Base-by-base conservation (phyloP, 2,113 vertebrate genomes). In the Cephalopterus ornatus region DNA sequence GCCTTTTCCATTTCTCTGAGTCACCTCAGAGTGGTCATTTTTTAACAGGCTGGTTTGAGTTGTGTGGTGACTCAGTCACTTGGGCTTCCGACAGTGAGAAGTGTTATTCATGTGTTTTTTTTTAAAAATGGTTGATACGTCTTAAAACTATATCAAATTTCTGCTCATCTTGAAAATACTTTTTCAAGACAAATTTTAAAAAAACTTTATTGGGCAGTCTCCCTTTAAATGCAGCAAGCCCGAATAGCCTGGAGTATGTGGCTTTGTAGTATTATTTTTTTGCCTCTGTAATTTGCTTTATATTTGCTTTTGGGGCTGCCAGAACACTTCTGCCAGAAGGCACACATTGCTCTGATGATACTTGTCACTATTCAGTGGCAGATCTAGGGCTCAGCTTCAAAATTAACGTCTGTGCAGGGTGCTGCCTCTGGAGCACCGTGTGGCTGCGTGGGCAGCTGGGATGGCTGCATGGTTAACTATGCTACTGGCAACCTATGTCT, bases 291-390 rank as follows among this genome's bases (percentile, higher is more conserved):
- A 78, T 80, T 90, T 84, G 85, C 79, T 95, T 95, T 77, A 6
- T 70, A 42, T 89, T 97, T 96, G 91, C 85, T 95, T 89, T 89
- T 37, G 76, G 71, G 85, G 95, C 96, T 97, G 96, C 96, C 97
- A 97, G 96, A 96, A 88, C 96, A 96, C 96, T 97, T 94, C 58
- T 59, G 23, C 92, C 87, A 55, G 65, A 84, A 85, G 28, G 56
- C 50, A 55, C 56, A 37, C 46, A 4, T 73, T 83, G 33, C 53
- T 92, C 35, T 58, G 52, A 76, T 77, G 63, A 26, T 80, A 12
- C 14, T 55, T 56, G 35, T 70, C 73, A 65, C 77, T 68, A 15
- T 53, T 65, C 24, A 41, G 81, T 30, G 37, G 65, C 65, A 61
- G 44, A 70, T 76, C n/a, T 35, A 84, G 39, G 89, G 67, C 73